Evolutionary conservation across 2,888 invertebrate species (phyloP).

Genomic region (Stenotaenia linearis): DNA sequence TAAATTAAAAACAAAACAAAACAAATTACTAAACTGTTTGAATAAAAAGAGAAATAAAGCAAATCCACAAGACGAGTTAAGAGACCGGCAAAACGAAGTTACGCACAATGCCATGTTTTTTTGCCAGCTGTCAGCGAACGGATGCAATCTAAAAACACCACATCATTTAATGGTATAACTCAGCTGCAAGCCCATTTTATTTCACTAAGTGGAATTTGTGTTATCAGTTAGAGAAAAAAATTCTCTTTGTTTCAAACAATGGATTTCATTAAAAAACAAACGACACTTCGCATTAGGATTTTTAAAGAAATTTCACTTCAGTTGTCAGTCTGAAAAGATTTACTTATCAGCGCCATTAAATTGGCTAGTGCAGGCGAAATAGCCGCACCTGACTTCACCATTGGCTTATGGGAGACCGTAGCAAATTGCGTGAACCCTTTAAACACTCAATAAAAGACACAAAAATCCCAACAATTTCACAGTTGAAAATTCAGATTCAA

Average conservation of each 20-base stretch:
- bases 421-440: not conserved
- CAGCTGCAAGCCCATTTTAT: too few species aligned
- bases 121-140: conserved; percentile 2
- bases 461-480: not conserved
- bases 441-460: not conserved
- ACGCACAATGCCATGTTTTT: not conserved
- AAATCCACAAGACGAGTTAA: not conserved
- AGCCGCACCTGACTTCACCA: not conserved
- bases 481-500: not conserved
- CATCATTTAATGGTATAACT: not conserved
- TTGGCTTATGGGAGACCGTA: not conserved
- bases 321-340: not conserved
- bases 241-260: too few species aligned
- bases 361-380: not conserved
- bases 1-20: too few species aligned
- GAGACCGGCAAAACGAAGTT: not conserved
- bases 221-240: too few species aligned
- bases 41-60: not conserved
- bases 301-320: too few species aligned
- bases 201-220: not conserved
- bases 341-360: not conserved
- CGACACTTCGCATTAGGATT: too few species aligned
- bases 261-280: too few species aligned
- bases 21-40: too few species aligned
- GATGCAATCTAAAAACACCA: not conserved